A percentile compares a stretch with the other conserved stretches of the same genome.
Conservation (phyloP, 2,797 vertebrate species). For the Novumbra hubbsi region DNA sequence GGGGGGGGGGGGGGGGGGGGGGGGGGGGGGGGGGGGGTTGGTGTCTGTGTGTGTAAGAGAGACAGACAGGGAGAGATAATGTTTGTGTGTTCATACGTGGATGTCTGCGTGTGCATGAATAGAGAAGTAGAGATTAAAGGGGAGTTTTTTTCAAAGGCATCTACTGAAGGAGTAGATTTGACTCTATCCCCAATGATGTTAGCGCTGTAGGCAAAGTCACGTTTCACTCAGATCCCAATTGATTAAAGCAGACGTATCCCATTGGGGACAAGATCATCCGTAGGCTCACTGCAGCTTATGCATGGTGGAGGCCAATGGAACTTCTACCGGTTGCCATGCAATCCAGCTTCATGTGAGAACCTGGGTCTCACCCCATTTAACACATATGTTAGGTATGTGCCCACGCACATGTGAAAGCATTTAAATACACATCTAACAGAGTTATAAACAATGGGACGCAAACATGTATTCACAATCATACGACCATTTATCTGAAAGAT, state of each 20-base stretch:
- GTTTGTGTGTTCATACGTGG: background rate
- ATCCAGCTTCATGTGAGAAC: no score
- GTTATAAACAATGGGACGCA: no score
- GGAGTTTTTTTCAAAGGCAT: constrained; percentile 46
- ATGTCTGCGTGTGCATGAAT: constrained; percentile 13
- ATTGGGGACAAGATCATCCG: constrained; percentile 21
- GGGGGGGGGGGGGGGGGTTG: no score
- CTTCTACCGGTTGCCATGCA: no score
- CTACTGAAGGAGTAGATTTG: constrained; percentile 49
- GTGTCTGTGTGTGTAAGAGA: background rate
- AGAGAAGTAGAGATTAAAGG: constrained; percentile 43
- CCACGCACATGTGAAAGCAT: no score
- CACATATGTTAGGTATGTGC: no score
- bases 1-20: no score
- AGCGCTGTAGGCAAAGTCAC: constrained; percentile 55
- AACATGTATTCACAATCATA: background rate
- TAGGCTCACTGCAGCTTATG: background rate
- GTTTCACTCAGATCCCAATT: constrained; percentile 54
- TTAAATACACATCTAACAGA: no score
- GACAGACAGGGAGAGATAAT: background rate
- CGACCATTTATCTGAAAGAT: no score
- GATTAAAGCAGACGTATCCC: constrained; percentile 62
- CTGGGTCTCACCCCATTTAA: no score
- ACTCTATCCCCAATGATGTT: constrained; percentile 59
- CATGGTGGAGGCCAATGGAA: no score